Conservation (phyloP, 2,797 vertebrate genomes). For the Lycodopsis pacificus region DNA sequence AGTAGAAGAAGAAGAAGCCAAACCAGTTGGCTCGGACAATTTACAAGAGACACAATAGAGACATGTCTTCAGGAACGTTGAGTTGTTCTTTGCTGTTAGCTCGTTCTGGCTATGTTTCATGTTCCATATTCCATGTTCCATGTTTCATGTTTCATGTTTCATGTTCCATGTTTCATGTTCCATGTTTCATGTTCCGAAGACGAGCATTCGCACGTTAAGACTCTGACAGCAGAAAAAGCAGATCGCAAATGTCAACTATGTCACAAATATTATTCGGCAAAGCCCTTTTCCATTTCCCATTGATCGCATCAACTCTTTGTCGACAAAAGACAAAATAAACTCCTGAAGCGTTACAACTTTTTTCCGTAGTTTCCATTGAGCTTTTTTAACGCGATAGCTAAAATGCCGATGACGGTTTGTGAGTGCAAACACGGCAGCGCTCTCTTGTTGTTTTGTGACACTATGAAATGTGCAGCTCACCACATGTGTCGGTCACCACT, state of each 20-base stretch:
- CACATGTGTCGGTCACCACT: not conserved
- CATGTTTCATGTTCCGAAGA: not conserved
- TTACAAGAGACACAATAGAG: not conserved
- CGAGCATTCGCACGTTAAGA: not conserved
- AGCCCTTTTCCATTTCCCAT: too few relatives aligned
- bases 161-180: too few relatives aligned
- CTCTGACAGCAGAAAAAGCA: not conserved
- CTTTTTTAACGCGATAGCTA: not conserved
- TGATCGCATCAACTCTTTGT: not conserved
- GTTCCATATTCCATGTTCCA: too few relatives aligned
- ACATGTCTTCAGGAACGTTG: not conserved
- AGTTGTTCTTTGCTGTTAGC: not conserved
- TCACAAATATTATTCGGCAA: not conserved
- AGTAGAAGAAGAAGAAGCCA: not conserved
- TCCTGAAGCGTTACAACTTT: not conserved
- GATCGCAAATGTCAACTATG: too few relatives aligned
- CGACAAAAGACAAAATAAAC: not conserved
- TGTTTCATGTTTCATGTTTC: too few relatives aligned
- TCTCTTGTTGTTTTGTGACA: not conserved
- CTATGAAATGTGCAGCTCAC: not conserved
- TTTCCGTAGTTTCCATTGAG: not conserved
- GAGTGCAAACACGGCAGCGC: not conserved
- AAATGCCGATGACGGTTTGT: not conserved
- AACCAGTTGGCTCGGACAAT: too few relatives aligned
- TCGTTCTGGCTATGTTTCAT: not conserved